Conservation (phyloP, 2,113 vertebrate genomes). For the Strix uralensis region DNA sequence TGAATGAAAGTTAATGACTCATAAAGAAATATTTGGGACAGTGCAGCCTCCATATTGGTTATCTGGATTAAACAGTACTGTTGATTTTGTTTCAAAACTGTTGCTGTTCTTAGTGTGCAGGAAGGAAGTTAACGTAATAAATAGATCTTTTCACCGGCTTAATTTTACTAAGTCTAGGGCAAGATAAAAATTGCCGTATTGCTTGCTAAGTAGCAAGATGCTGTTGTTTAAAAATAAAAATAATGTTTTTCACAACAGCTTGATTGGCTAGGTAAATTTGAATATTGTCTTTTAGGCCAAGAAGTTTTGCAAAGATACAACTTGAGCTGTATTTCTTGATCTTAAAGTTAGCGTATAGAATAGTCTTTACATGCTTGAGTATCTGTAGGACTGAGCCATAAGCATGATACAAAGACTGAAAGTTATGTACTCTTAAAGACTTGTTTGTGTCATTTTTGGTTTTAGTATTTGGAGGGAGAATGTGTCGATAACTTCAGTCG, state of each 20-base stretch:
- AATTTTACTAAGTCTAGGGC: not conserved
- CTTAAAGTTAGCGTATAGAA: not conserved
- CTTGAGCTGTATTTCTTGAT: not conserved
- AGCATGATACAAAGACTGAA: not conserved
- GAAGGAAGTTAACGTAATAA: not conserved
- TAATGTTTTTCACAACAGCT: not conserved
- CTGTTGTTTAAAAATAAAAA: not conserved
- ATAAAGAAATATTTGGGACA: not conserved
- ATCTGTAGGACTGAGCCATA: not conserved
- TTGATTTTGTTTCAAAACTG: not conserved
- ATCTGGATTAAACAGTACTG: not conserved
- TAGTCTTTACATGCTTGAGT: not conserved
- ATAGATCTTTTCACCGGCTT: not conserved
- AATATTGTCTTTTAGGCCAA: not conserved
- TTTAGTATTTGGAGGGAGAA: not conserved
- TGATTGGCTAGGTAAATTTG: not conserved
- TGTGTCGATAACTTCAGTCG: not conserved
- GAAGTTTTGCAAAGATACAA: not conserved
- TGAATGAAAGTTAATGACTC: not conserved
- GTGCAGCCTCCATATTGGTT: not conserved
- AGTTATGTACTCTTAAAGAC: not conserved
- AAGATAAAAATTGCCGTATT: not conserved
- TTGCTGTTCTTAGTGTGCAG: not conserved
- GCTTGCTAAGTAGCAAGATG: not conserved
- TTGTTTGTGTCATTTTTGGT: not conserved